A percentile compares a stretch with the other conserved stretches of the same genome.
phyloP scores from a whole-genome alignment of 2,888 invertebrate genomes.

The Sphinx pinastri region DNA sequence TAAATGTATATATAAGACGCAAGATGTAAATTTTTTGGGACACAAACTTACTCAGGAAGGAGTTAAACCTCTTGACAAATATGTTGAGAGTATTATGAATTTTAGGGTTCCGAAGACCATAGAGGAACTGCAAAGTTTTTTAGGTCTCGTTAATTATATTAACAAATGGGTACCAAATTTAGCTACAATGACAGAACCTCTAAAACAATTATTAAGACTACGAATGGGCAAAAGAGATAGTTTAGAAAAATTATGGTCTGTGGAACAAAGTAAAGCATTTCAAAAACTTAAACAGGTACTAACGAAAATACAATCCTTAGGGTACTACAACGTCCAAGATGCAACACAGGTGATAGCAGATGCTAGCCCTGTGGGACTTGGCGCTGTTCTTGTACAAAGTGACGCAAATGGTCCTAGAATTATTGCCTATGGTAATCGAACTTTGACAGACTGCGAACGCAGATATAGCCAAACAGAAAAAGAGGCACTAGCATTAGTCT shows the following conservation, averaged over 20 bases:
- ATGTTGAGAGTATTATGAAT: not conserved
- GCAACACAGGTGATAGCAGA: not conserved
- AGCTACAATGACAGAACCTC: not conserved
- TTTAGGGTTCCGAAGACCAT: not conserved
- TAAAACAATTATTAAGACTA: not conserved
- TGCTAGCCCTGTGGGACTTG: not conserved
- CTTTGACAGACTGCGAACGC: not conserved
- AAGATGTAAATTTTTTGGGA: not conserved
- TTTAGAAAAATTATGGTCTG: not conserved
- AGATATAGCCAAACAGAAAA: slow-evolving; percentile 1
- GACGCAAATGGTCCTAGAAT: not conserved
- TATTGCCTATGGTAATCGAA: not conserved
- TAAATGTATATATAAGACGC: not conserved
- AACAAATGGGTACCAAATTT: not conserved
- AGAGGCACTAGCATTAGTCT: not conserved
- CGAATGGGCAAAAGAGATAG: not conserved
- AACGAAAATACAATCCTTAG: not conserved
- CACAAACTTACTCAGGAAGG: not conserved
- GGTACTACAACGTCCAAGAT: not conserved
- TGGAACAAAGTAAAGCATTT: not conserved
- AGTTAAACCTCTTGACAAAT: not conserved
- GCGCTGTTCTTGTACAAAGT: not conserved
- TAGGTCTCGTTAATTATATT: not conserved
- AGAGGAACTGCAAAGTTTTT: slow-evolving; percentile 4
- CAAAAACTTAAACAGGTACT: not conserved